Evolutionary conservation across 2,888 invertebrate species (phyloP), one percentile per base, ranked within the genome.

Genomic region (Copidosoma aretas): DNA sequence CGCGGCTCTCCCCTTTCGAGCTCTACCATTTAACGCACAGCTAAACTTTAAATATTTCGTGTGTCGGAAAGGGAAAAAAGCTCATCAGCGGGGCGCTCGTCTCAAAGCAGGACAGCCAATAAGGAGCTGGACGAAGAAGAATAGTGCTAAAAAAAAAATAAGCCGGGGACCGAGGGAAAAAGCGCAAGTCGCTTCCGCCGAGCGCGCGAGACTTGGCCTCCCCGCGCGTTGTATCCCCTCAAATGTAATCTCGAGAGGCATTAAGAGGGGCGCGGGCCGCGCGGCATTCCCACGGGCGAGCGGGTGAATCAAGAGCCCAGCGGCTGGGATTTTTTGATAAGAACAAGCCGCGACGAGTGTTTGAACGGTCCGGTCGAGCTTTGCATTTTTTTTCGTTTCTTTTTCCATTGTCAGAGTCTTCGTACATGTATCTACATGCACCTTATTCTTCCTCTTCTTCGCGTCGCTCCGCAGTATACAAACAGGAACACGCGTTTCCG

Each of bases 201-300:
- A 32, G 32, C 32, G 8, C 4, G 32, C 3, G 32, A 32, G 32
- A 32, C 32, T 3, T 32, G 32, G 32, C 8, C 32, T 32, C 32
- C n/a, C 32, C 32, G 32, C 8, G 32, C 32, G 8, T 5, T 32
- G 8, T 32, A 32, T 21, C 2, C n/a, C 41, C 41, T 64, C 71
- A 69, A 68, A 78, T 32, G 32, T 78, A 80, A 81, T 80, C 80
- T 80, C 79, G 73, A 78, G 77, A 76, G 79, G 77, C 74, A 74
- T 77, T 77, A 32, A 78, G 78, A 80, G 77, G 75, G 22, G 32
- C 21, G 32, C 22, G 17, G 32, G 57, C 32, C 41, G 78, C 78
- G 77, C 32, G 32, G 32, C 76, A 79, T 81, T 81, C 80, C 81
- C 80, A 82, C 81, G 80, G 77, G 76, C 74, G 73, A 70, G 4